Evolutionary conservation across 2,113 vertebrate genomes (phyloP), one percentile per base, ranked within the genome.

Genomic region (Noturus placidus): DNA sequence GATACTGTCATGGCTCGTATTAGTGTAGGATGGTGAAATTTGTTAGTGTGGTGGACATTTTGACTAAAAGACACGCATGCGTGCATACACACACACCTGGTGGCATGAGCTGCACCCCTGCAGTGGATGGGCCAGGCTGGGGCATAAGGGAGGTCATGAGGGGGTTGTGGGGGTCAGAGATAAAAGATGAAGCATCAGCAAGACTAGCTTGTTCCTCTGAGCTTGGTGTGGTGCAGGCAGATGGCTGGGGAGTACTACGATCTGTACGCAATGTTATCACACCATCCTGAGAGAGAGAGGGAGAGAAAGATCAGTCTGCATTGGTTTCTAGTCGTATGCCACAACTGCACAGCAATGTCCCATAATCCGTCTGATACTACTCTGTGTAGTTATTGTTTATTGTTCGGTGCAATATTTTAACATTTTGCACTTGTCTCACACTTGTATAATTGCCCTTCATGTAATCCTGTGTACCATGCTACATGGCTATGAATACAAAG

Each of bases 51-150:
- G 15, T 69, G 42, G 42, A 46, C 6, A 46, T 46, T 46, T 13
- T 69, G 14, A 52, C 38, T 3, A 87, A 83, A 25, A 52, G 65
- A 82, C 61, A 38, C 59, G 83, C 42, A 63, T 9, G 9, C 46
- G 33, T 33, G 15, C 52, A 54, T 9, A 50, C 46, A 50, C 46
- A 81, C 52, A 54, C 52, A 54, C 98, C 98, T 95, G 97, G 97
- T 82, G 97, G 97, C 95, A 97, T 96, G 77, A 98, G 96, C 88
- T 96, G 97, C 15, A 98, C 94, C 0, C 92, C 93, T 30, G 92
- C 92, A 67, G 91, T 91, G 17, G 96, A 89, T 1, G 91, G 92
- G 52, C 95, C 93, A 13, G 94, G 42, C 9, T 82, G 93, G 0
- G 96, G 96, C 61, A 96, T 86, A 0, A 97, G 91, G 0, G 95